Evolutionary conservation across 2,113 vertebrate genomes (phyloP).

Genomic region (Saguinus imperator): DNA sequence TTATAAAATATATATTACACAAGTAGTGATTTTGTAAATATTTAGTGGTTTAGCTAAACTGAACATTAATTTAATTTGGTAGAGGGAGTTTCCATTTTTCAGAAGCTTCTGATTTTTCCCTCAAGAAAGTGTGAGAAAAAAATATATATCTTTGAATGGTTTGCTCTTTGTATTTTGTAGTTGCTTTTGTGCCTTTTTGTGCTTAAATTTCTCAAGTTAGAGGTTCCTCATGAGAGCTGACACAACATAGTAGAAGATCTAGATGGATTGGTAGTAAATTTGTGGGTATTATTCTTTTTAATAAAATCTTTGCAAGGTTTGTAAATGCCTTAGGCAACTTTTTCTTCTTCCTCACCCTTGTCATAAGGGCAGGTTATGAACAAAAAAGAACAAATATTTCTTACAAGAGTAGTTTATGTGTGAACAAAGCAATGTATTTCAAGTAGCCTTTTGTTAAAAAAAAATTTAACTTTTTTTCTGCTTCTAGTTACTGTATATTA

Average conservation of each 20-base stretch:
- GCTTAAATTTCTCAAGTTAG: slow-evolving; percentile 42
- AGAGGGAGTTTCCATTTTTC: slow-evolving; percentile 37
- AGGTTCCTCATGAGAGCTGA: neutral
- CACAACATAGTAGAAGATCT: slow-evolving; percentile 20
- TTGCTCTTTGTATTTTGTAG: slow-evolving; percentile 28
- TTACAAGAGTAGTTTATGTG: slow-evolving; percentile 59
- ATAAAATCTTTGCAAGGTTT: slow-evolving; percentile 65
- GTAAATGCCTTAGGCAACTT: slow-evolving; percentile 59
- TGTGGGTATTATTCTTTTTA: slow-evolving; percentile 59
- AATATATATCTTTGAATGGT: slow-evolving; percentile 14
- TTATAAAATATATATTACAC: slow-evolving; percentile 1
- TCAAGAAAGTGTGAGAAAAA: neutral
- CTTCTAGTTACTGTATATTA: slow-evolving; percentile 33
- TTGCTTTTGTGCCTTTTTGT: slow-evolving; percentile 56
- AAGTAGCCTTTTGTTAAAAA: neutral
- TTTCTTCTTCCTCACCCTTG: slow-evolving; percentile 61
- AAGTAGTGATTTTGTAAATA: slow-evolving; percentile 14
- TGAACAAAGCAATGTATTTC: slow-evolving; percentile 45
- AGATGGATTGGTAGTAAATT: slow-evolving; percentile 5
- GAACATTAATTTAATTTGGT: neutral
- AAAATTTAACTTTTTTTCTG: neutral
- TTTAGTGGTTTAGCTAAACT: slow-evolving; percentile 15
- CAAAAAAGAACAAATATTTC: slow-evolving; percentile 63
- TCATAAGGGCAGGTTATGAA: slow-evolving; percentile 70
- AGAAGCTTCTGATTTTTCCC: slow-evolving; percentile 22